Conservation (phyloP, 2,113 vertebrate species). For the Hemiscyllium ocellatum region DNA sequence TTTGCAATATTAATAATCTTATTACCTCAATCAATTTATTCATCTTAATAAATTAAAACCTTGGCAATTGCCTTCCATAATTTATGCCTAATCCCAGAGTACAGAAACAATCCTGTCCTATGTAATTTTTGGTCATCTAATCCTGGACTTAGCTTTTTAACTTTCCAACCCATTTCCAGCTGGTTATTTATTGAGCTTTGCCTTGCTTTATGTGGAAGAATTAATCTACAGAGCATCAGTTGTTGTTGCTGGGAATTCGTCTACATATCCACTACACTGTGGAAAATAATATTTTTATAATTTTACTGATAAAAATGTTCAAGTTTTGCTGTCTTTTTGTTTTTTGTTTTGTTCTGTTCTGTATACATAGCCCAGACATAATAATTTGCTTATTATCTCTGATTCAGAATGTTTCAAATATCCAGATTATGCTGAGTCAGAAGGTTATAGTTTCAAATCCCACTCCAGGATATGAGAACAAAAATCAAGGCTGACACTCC, state of each 20-base stretch:
- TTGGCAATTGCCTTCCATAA: not conserved
- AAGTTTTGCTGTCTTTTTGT: no score
- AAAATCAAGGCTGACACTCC: no score
- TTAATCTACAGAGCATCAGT: not conserved
- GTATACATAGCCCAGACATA: not conserved
- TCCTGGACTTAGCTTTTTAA: not conserved
- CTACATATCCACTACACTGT: not conserved
- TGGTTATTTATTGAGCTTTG: not conserved
- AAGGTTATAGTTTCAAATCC: no score
- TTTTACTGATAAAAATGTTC: not conserved
- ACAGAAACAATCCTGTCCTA: not conserved
- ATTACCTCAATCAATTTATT: no score
- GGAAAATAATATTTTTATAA: not conserved
- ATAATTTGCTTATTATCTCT: not conserved
- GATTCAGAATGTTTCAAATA: not conserved
- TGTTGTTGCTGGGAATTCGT: not conserved
- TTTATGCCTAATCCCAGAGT: not conserved
- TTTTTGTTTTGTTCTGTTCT: not conserved
- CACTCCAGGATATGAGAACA: no score
- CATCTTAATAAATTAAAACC: not conserved
- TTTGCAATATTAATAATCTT: no score
- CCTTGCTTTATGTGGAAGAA: not conserved
- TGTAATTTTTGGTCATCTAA: not conserved
- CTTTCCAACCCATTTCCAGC: not conserved
- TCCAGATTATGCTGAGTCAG: not conserved